Conservation (phyloP, 2,113 vertebrate genomes). For the Erinaceus europaeus region DNA sequence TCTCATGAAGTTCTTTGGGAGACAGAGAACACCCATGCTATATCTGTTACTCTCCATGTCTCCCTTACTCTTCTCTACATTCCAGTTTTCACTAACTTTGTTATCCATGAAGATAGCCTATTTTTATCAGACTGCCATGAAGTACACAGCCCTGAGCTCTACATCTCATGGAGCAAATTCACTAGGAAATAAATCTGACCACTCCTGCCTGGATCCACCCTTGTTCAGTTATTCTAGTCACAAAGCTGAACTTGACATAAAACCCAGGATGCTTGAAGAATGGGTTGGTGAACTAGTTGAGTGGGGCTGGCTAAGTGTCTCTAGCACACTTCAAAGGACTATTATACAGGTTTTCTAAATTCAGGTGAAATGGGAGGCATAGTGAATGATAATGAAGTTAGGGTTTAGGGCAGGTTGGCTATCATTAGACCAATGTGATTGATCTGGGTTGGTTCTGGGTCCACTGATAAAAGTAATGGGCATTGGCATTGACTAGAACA, state of each 20-base stretch:
- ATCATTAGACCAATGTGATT: not conserved
- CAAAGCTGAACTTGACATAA: not conserved
- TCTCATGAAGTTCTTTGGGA: not conserved
- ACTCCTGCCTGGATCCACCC: not conserved
- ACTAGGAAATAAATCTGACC: not conserved
- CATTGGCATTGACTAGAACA: not conserved
- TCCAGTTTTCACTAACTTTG: not conserved
- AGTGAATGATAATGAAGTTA: rapidly evolving
- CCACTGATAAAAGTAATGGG: too few species aligned
- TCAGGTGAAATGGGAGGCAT: too few species aligned
- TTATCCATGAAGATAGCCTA: not conserved
- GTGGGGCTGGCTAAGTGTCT: not conserved
- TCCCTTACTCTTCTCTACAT: not conserved
- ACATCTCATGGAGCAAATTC: not conserved
- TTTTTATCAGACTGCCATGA: not conserved
- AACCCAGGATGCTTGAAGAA: not conserved
- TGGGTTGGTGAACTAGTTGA: not conserved
- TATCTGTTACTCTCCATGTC: rapidly evolving
- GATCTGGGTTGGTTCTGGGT: not conserved
- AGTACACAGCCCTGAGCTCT: not conserved
- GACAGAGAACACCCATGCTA: not conserved
- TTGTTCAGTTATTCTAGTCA: not conserved
- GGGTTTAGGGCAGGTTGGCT: rapidly evolving
- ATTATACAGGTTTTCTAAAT: too few species aligned
- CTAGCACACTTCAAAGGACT: rapidly evolving